phyloP scores from a whole-genome alignment of 2,797 vertebrate genomes.

The Ceryle rudis region DNA sequence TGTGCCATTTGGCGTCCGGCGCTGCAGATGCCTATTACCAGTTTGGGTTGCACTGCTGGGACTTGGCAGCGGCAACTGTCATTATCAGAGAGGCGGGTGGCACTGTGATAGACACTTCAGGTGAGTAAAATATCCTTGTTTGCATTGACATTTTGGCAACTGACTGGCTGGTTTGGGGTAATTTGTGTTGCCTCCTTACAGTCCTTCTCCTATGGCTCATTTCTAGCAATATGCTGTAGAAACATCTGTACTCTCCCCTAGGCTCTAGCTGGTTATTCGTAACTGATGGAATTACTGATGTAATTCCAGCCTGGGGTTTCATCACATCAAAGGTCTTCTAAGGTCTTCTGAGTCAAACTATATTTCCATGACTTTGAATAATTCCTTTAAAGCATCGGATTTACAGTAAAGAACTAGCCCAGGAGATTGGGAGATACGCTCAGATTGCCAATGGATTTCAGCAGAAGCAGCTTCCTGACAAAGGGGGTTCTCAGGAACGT shows the following conservation, averaged over 20 bases:
- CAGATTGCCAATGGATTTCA: not conserved
- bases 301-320: not conserved
- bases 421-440: not conserved
- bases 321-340: not conserved
- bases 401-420: not conserved
- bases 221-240: not conserved
- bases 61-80: constrained; percentile 86
- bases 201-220: not conserved
- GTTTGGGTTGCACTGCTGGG: constrained; percentile 90
- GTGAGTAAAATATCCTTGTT: constrained; percentile 66
- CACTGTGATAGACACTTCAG: constrained; percentile 86
- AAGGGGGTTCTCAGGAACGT: not conserved
- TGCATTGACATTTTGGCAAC: not conserved
- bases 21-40: constrained; percentile 88
- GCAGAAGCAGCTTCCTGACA: not conserved
- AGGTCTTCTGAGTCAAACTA: not conserved
- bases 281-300: not conserved
- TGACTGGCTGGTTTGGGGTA: not conserved
- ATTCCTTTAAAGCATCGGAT: not conserved
- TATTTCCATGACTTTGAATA: not conserved
- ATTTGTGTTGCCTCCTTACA: not conserved
- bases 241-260: not conserved
- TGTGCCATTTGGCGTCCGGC: constrained; percentile 83
- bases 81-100: constrained; percentile 88
- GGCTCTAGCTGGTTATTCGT: not conserved